Base-by-base conservation (phyloP, 23 tunicate species). In the Halocynthia aurantium region DNA sequence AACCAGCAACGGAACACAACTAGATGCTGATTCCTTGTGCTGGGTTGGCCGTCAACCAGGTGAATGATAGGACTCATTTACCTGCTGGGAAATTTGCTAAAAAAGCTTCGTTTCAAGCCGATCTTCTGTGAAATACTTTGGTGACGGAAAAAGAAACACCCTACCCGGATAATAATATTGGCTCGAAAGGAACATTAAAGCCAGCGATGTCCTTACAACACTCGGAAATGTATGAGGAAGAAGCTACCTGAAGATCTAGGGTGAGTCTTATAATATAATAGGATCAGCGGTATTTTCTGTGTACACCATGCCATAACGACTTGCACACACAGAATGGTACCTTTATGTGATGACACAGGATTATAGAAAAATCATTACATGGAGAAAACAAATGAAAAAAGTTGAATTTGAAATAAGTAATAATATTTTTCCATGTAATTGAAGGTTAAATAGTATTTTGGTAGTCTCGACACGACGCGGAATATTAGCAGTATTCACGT, bases 21-120 rank as follows among this genome's bases (percentile, higher is more conserved):
- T 92, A 5, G 69, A 77, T 56, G 98, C 93, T 5, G 92, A 92
- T 56, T 49, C 92, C 92, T 68, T 92, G 98, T 56, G 77, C 62
- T 55, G 98, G 98, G 19, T 57, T 80, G 53, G 21, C 76, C 8
- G 77, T 79, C 8, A 82, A 85, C 74, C 78, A 61, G 5, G 92
- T 91, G 44, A 91, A 91, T 13, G 97, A 91, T 57, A 81, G 91
- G 77, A 91, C 77, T 61, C 82, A 91, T 52, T 54, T 75, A 8
- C 68, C 89, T 81, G 97, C 65, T 8, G 67, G 22, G 1, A 91
- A 91, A 56, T 81, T 91, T n/a, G 97, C 97, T 19, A 20, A 57
- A 15, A 53, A 67, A 56, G 84, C 91, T 5, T 80, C 77, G 54
- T 78, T 55, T 51, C 97, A 91, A 67, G 87, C 77, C 5, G n/a